These are phyloP conservation scores for Bucorvus abyssinicus DNA, from an alignment of 2,797 vertebrate species.

Conservation along the genomic window DNA sequence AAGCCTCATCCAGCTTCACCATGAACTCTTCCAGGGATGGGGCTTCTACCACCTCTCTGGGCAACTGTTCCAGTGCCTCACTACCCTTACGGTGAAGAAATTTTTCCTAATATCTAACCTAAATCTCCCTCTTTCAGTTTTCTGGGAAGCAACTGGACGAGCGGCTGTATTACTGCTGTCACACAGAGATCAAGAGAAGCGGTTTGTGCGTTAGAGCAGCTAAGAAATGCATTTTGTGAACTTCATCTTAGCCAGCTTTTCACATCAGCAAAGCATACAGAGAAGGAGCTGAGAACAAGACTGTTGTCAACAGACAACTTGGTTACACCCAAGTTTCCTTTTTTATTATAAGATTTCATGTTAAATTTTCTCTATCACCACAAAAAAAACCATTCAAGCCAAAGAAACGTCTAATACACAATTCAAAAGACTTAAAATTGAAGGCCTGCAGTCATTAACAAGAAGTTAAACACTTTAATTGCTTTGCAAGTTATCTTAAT, in stretches of 20 bases:
- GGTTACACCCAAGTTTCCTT: neutral
- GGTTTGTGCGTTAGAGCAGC: neutral
- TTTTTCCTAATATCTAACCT: no score
- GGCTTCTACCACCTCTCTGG: neutral
- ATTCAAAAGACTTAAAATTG: neutral
- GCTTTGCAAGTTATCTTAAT: neutral
- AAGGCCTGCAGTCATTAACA: neutral
- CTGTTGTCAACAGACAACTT: neutral
- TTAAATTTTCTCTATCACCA: neutral
- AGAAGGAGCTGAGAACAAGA: fast-evolving
- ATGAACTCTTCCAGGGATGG: neutral
- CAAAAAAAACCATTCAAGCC: neutral
- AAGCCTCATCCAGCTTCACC: neutral
- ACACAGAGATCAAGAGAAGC: neutral
- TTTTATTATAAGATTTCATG: neutral
- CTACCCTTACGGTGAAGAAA: neutral
- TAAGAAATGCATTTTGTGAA: neutral
- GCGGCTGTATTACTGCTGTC: neutral
- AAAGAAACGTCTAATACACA: neutral
- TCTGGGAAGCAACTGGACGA: neutral
- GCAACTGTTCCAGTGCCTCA: neutral
- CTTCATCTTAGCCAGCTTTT: neutral
- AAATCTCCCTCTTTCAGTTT: neutral
- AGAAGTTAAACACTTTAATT: neutral
- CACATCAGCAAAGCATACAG: neutral